Conservation (phyloP, 2,113 vertebrate species). For the Channa argus region DNA sequence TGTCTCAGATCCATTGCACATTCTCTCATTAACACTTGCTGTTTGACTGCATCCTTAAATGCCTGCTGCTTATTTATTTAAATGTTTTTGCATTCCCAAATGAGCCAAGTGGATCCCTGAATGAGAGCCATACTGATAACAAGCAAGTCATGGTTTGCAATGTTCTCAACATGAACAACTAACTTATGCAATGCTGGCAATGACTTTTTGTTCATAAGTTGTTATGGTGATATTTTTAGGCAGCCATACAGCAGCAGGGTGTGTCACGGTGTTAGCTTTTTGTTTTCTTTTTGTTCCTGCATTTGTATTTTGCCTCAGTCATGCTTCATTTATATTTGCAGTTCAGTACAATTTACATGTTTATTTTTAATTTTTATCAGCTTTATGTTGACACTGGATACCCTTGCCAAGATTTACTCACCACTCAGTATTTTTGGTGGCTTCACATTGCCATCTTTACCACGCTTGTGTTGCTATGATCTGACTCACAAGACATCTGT, state of each 20-base stretch:
- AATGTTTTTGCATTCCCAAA: slow-evolving; percentile 40
- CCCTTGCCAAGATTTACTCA: slow-evolving; percentile 50
- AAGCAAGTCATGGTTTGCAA: slow-evolving; percentile 11
- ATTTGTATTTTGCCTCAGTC: slow-evolving; percentile 13
- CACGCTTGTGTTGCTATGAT: slow-evolving; percentile 52
- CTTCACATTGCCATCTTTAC: slow-evolving; percentile 44
- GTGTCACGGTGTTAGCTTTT: slow-evolving; percentile 39
- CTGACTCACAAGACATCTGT: slow-evolving; percentile 69
- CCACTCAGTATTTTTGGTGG: slow-evolving; percentile 50
- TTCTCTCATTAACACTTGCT: slow-evolving; percentile 41
- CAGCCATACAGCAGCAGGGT: slow-evolving; percentile 29
- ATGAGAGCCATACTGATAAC: slow-evolving; percentile 25
- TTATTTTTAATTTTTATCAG: slow-evolving; percentile 50
- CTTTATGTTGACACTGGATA: slow-evolving; percentile 50
- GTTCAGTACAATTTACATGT: slow-evolving; percentile 33
- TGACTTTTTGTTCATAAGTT: slow-evolving; percentile 27
- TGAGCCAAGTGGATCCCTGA: slow-evolving; percentile 30
- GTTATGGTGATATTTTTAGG: slow-evolving; percentile 43
- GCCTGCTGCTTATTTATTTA: slow-evolving; percentile 48
- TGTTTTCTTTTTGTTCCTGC: slow-evolving; percentile 32
- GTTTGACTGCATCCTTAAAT: slow-evolving; percentile 37
- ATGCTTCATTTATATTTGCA: slow-evolving; percentile 42
- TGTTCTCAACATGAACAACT: slow-evolving; percentile 15
- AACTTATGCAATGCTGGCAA: slow-evolving; percentile 11
- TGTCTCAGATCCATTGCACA: slow-evolving; percentile 35